Evolutionary conservation across 1,140 invertebrate genomes (phyloP).

Genomic region (Trypoxylus dichotomus): DNA sequence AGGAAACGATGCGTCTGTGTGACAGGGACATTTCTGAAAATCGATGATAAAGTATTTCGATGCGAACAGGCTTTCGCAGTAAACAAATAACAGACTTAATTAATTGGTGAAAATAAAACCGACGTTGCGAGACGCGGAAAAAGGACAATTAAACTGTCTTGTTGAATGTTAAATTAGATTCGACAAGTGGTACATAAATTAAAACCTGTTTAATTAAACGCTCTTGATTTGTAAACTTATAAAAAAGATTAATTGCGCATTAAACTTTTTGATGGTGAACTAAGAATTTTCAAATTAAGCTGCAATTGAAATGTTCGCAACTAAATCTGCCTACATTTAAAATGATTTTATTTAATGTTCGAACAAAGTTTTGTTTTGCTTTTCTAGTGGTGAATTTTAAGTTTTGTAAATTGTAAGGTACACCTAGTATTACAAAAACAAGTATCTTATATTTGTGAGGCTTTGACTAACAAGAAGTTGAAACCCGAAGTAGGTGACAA

Average conservation of each 20-base stretch:
- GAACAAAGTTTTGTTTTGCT: no score
- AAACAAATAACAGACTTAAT: constrained; percentile 4
- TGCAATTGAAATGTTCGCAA: no score
- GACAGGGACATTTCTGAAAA: no score
- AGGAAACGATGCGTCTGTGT: not conserved
- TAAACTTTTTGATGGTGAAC: not conserved
- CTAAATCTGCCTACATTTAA: not conserved
- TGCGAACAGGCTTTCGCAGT: not conserved
- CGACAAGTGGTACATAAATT: constrained; percentile 22
- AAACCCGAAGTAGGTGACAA: no score
- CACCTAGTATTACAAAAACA: no score
- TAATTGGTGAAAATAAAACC: constrained; percentile 1
- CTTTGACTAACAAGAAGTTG: no score
- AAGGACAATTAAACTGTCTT: constrained; percentile 13
- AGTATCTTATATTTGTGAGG: no score
- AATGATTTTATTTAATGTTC: no score
- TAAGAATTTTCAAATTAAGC: not conserved
- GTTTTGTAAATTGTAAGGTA: no score
- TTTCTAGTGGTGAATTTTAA: no score
- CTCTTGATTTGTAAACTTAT: not conserved
- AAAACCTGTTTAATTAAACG: constrained; percentile 3
- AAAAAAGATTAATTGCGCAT: not conserved
- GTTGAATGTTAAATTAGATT: constrained; percentile 21
- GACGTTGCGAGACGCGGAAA: not conserved
- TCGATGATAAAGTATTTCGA: not conserved